These are phyloP conservation scores for Columbina picui DNA, from an alignment of 2,113 vertebrate genomes.

Conservation along the genomic window DNA sequence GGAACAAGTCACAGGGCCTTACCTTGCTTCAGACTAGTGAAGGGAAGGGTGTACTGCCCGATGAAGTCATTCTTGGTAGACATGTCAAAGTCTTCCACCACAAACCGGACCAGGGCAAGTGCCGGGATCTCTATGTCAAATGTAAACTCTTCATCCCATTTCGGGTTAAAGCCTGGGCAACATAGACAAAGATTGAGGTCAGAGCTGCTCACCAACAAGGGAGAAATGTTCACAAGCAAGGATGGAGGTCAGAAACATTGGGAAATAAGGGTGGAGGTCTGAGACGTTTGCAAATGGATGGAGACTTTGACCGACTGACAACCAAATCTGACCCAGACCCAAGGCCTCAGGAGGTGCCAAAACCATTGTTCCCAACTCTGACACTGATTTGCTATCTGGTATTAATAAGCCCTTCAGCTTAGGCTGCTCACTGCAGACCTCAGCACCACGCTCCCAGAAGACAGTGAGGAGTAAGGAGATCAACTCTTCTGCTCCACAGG, in stretches of 20 bases:
- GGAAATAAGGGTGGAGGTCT: neutral
- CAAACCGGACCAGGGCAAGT: constrained; percentile 87
- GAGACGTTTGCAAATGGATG: neutral
- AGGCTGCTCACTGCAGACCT: neutral
- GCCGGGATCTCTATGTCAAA: constrained; percentile 86
- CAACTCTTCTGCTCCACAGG: neutral
- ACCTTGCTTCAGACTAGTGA: constrained; percentile 89
- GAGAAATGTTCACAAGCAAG: neutral
- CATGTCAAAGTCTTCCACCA: constrained; percentile 90
- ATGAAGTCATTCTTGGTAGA: constrained; percentile 88
- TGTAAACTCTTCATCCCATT: constrained; percentile 84
- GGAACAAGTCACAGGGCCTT: constrained; percentile 1
- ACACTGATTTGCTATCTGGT: neutral
- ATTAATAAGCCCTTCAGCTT: neutral
- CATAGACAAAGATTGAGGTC: neutral
- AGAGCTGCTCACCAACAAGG: neutral
- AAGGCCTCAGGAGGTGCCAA: neutral
- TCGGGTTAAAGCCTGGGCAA: constrained; percentile 89
- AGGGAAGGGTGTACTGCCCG: constrained; percentile 88
- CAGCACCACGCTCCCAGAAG: neutral
- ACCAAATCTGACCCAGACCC: neutral
- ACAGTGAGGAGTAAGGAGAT: neutral
- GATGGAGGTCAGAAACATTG: neutral
- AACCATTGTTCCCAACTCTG: neutral
- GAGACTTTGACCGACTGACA: neutral